Base-by-base conservation (phyloP, 2,888 invertebrate species). In the Rotaria sp. region DNA sequence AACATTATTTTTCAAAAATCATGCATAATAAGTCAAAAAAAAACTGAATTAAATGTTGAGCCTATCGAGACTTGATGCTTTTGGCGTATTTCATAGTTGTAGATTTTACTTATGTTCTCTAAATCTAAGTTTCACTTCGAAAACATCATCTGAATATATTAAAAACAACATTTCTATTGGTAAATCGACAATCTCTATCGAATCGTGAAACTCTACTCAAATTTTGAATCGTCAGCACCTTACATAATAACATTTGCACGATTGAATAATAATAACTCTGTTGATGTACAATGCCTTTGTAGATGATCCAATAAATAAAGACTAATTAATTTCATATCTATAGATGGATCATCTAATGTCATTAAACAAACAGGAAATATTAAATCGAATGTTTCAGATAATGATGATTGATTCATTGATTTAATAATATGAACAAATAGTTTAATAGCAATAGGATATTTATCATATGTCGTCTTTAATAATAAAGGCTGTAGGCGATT, bases 291-390 rank as follows among this genome's bases (percentile, higher is more conserved):
- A 26, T 80, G 4, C 13, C 45, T 45, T 15, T 80, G 13, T 45
- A 80, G n/a, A 80, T 80, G 26, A 45, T 80, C 45, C 1, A 80
- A 13, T 80, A 80, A 10, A 45, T 80, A 80, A 21, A 80, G 45
- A 45, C 80, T 45, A 8, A n/a, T 45, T 26, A 80, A 13, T 80
- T 80, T 80, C 45, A 80, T 80, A 15, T 80, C 80, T 11, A 80
- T 15, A 2, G 45, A 15, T n/a, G 41, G 45, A 45, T 80, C 80
- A n/a, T 80, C 80, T n/a, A 80, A n/a, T n/a, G 80, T 45, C 11
- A 80, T 80, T 41, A 80, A n/a, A 80, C 80, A 80, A 45, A 41
- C 45, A n/a, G 45, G 26, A 45, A 80, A 80, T 41, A 80, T 80
- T 2, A 45, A 13, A 45, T 80, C 26, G 7, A 80, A n/a, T 15